Evolutionary conservation across 1,140 invertebrate species (phyloP).

Genomic region (Pogonus chalceus): DNA sequence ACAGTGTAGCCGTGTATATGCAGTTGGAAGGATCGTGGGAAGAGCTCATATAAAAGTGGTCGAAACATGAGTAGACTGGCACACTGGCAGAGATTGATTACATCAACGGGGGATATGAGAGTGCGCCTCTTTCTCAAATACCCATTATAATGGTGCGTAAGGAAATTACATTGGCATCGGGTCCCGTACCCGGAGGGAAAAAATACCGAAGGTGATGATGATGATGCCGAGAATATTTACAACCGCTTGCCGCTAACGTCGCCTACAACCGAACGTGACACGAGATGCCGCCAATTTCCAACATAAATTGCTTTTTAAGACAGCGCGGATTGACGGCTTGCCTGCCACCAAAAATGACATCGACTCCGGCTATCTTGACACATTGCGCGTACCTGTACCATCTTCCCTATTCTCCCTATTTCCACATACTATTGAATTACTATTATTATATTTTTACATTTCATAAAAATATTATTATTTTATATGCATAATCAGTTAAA

Average conservation of each 20-base stretch:
- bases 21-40: no score
- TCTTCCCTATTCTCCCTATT: no score
- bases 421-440: no score
- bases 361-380: not conserved
- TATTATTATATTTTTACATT: no score
- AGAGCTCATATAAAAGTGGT: no score
- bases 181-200: not conserved
- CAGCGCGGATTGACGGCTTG: not conserved
- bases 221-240: conserved; percentile 5
- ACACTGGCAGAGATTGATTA: conserved; percentile 4
- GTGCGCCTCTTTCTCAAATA: not conserved
- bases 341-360: not conserved
- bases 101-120: conserved; percentile 2
- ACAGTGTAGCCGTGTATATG: no score
- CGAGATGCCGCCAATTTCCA: not conserved
- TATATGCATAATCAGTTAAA: no score
- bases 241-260: not conserved
- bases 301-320: conserved; percentile 5
- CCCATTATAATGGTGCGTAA: conserved; percentile 5
- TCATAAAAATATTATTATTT: no score
- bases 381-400: not conserved
- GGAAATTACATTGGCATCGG: conserved; percentile 5
- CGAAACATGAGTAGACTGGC: not conserved
- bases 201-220: conserved; percentile 7
- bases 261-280: not conserved